These are phyloP conservation scores for Acanthurus lineatus DNA, from an alignment of 2,797 vertebrate genomes.

Conservation along the genomic window DNA sequence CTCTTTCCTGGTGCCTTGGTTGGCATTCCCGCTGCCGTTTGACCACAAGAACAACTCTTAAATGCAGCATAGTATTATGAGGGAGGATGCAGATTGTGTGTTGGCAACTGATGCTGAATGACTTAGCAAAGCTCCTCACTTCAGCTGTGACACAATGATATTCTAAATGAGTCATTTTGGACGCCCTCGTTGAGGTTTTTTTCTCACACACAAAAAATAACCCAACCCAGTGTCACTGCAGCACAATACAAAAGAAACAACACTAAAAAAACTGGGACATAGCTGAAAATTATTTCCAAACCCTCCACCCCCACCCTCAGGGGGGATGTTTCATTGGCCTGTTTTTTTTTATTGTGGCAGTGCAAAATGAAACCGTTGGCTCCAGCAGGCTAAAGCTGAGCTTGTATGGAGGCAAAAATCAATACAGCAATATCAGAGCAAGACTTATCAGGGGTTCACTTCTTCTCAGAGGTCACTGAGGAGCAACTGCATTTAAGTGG, in stretches of 20 bases:
- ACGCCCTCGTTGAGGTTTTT: slow-evolving; percentile 12
- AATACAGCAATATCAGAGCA: slow-evolving; percentile 89
- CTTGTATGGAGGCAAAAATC: slow-evolving; percentile 86
- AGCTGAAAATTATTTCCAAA: slow-evolving; percentile 69
- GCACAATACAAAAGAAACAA: slow-evolving; percentile 72
- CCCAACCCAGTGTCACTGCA: slow-evolving; percentile 48
- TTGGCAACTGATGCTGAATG: slow-evolving; percentile 6
- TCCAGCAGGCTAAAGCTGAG: slow-evolving; percentile 74
- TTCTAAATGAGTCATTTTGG: slow-evolving; percentile 23
- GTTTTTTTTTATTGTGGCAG: slow-evolving; percentile 89
- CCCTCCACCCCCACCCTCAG: slow-evolving; percentile 62
- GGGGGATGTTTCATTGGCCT: slow-evolving; percentile 85
- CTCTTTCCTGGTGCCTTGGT: slow-evolving; percentile 66
- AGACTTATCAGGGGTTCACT: slow-evolving; percentile 87
- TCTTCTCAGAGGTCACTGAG: slow-evolving; percentile 85
- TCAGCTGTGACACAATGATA: slow-evolving; percentile 14
- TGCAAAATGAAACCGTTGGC: slow-evolving; percentile 87
- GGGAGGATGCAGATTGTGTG: slow-evolving; percentile 15
- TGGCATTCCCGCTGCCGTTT: slow-evolving; percentile 41
- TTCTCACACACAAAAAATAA: slow-evolving; percentile 52
- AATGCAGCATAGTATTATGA: not conserved
- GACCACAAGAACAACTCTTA: slow-evolving; percentile 33
- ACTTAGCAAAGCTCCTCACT: slow-evolving; percentile 17
- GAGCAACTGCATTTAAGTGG: slow-evolving; percentile 86
- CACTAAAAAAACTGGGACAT: slow-evolving; percentile 47